Evolutionary conservation across 1,140 invertebrate genomes (phyloP).

Genomic region (Micrasema longulum): DNA sequence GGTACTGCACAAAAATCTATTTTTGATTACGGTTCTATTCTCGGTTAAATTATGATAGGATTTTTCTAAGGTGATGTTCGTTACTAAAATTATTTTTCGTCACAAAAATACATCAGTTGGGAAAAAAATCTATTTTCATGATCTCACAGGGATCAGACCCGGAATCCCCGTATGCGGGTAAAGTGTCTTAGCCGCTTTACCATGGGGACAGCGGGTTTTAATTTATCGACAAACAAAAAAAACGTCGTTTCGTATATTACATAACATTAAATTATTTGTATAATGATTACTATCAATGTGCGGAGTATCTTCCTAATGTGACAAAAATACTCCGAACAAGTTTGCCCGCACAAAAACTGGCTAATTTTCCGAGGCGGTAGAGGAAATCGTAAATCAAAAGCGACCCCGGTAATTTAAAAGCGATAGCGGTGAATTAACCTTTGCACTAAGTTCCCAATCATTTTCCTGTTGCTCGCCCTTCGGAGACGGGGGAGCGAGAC

Average conservation of each 20-base stretch:
- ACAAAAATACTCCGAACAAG: neutral
- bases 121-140: too few species aligned
- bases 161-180: too few species aligned
- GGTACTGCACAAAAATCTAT: too few species aligned
- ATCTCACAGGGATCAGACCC: too few species aligned
- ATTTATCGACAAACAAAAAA: neutral
- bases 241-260: neutral
- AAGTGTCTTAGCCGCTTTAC: too few species aligned
- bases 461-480: conserved; percentile 26
- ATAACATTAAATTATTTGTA: neutral
- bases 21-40: too few species aligned
- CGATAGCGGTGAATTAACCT: conserved; percentile 26
- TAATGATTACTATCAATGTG: neutral
- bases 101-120: too few species aligned
- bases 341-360: neutral
- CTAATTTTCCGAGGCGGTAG: conserved; percentile 23
- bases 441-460: conserved; percentile 13
- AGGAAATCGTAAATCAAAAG: conserved; percentile 20
- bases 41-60: too few species aligned
- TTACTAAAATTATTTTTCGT: too few species aligned
- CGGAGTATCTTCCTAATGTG: neutral
- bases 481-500: neutral
- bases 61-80: too few species aligned
- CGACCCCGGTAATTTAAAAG: conserved; percentile 10
- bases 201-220: neutral